phyloP scores from a whole-genome alignment of 2,888 invertebrate species.

The Melieria crassipennis region DNA sequence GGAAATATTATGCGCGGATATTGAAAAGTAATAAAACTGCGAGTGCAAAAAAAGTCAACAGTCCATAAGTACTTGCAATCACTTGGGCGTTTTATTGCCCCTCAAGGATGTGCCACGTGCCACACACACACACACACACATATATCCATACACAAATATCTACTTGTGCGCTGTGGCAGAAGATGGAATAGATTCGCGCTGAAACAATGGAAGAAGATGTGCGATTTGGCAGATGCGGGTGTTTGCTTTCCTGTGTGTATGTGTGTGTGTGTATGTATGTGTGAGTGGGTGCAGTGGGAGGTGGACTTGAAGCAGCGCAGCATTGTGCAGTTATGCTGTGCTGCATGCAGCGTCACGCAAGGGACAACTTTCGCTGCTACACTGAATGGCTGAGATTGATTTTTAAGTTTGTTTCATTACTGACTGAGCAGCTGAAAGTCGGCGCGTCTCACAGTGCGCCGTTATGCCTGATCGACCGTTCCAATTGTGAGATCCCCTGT shows the following conservation, averaged over 20 bases:
- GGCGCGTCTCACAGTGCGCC: not conserved
- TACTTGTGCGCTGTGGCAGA: not conserved
- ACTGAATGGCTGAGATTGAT: not conserved
- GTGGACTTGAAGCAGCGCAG: not conserved
- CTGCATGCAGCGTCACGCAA: not conserved
- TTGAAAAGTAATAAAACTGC: not conserved
- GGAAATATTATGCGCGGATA: not conserved
- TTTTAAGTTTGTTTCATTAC: not conserved
- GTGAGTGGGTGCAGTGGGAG: not conserved
- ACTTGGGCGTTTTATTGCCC: slow-evolving; percentile 2
- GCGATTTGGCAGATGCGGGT: not conserved
- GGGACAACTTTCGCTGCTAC: not conserved
- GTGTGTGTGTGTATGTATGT: not conserved
- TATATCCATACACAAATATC: not conserved
- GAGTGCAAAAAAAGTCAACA: not conserved
- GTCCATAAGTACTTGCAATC: not conserved
- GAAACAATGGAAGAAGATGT: not conserved
- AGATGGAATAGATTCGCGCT: too few species aligned
- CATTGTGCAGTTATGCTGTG: not conserved
- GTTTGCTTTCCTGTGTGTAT: not conserved
- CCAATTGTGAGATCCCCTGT: too few species aligned
- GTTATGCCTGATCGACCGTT: too few species aligned
- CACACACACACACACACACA: not conserved
- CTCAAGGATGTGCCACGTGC: not conserved
- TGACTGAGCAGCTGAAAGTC: not conserved